Evolutionary conservation across 2,113 vertebrate species (phyloP).

Genomic region (Opisthocomus hoazin): DNA sequence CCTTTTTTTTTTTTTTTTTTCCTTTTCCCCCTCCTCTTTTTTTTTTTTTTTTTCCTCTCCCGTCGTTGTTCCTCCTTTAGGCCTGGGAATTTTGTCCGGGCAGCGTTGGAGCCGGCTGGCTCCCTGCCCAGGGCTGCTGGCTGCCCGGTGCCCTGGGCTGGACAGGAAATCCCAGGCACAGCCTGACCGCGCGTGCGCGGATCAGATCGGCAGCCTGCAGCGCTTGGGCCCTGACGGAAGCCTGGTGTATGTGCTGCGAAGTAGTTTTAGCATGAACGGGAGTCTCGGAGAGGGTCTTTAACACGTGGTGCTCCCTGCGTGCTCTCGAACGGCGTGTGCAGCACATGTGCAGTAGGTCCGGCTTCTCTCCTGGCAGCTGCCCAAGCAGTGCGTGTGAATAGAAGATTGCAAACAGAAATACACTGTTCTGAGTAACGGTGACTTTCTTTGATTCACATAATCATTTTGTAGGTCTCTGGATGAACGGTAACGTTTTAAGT

Average conservation of each 20-base stretch:
- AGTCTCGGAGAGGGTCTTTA: rapidly evolving
- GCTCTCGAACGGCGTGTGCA: background rate
- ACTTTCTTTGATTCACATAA: background rate
- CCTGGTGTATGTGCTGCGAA: rapidly evolving
- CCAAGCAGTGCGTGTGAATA: background rate
- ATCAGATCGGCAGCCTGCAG: rapidly evolving
- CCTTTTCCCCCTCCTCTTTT: no score
- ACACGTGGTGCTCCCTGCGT: rapidly evolving
- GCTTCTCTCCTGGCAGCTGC: background rate
- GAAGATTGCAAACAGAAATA: background rate
- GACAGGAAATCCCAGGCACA: slow-evolving; percentile 26
- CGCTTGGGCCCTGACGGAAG: rapidly evolving
- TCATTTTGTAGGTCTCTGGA: background rate
- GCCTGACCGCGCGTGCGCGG: background rate
- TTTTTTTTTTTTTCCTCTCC: rapidly evolving
- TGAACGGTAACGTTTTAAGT: background rate
- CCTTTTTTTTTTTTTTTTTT: no score
- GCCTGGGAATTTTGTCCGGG: background rate
- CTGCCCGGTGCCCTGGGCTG: slow-evolving; percentile 28
- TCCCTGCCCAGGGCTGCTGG: background rate
- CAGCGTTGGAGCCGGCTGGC: background rate
- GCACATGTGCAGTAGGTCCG: background rate
- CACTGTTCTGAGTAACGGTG: background rate
- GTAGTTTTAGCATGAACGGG: rapidly evolving
- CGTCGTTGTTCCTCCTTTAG: background rate